phyloP scores from a whole-genome alignment of 2,888 invertebrate genomes.

The Caenorhabditis sp. region DNA sequence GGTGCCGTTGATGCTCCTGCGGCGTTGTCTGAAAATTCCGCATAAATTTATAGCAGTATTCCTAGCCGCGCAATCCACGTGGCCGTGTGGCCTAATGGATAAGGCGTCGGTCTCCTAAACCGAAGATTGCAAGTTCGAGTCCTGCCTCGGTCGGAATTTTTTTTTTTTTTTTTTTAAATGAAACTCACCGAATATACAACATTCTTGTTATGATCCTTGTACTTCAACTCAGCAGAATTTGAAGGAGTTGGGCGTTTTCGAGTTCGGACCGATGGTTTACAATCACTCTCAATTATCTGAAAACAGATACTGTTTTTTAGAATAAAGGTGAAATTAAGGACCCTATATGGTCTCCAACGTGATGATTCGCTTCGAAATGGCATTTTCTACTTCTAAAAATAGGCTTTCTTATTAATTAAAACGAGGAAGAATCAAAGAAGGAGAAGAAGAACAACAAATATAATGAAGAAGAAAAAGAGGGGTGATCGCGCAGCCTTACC shows the following conservation, averaged over 20 bases:
- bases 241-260: conserved; percentile 38
- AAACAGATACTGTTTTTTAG: neutral
- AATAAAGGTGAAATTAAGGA: neutral
- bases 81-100: conserved; percentile 62
- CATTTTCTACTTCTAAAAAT: too few relatives aligned
- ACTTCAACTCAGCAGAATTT: conserved; percentile 34
- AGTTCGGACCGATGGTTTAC: neutral
- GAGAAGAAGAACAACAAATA: too few relatives aligned
- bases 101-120: conserved; percentile 69
- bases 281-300: conserved; percentile 41
- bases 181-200: conserved; percentile 53
- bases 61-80: too few relatives aligned
- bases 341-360: too few relatives aligned
- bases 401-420: too few relatives aligned
- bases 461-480: too few relatives aligned
- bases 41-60: neutral
- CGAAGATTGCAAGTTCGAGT: too few relatives aligned
- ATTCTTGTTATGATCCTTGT: conserved; percentile 61
- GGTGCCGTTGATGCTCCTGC: conserved; percentile 50
- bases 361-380: too few relatives aligned
- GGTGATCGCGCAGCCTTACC: too few relatives aligned
- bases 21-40: conserved; percentile 50
- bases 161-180: too few relatives aligned
- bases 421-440: too few relatives aligned
- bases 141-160: conserved; percentile 48